Evolutionary conservation across 2,888 invertebrate genomes (phyloP), one percentile per base, ranked within the genome.

Genomic region (Eupithecia inturbata): DNA sequence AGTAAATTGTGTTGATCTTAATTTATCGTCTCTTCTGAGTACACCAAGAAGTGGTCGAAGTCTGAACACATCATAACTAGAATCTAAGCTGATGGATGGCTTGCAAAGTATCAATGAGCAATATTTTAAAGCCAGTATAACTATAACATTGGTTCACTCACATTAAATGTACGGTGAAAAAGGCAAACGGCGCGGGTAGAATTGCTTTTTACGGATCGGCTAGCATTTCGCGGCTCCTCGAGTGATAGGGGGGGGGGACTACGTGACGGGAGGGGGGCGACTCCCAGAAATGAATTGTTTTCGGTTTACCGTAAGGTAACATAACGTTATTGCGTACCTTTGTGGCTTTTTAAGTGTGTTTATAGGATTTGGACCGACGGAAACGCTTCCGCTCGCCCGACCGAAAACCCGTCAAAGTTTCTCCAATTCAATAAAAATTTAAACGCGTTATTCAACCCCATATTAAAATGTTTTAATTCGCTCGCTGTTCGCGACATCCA

Each of bases 151-250:
- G 87, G 87, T 90, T 88, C 86, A 57, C 57, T 57, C 57, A 87
- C 86, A 92, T 91, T 91, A 88, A 92, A 92, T 91, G 91, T 92
- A 91, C 89, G 88, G 89, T 89, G 89, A 90, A 91, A 90, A 90
- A 90, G 88, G 88, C 88, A 90, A 92, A 92, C 91, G 90, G 88
- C 80, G 89, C 90, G 91, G 85, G 89, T 90, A 90, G 91, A 92
- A 93, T 92, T 91, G 91, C 91, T 91, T 92, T 92, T 93, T 91
- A 92, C 92, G 92, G 91, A 91, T 92, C 92, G 89, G 83, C 89
- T 91, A 89, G 83, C 91, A 89, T 89, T 88, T 88, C 91, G 84
- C 85, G 86, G 87, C 85, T 87, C 82, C 85, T 89, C 78, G 80
- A 81, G 83, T 60, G 60, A 62, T 26, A 49, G 83, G 80, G 77